Evolutionary conservation across 2,888 invertebrate genomes (phyloP).

Genomic region (Polylopha cassiicola): DNA sequence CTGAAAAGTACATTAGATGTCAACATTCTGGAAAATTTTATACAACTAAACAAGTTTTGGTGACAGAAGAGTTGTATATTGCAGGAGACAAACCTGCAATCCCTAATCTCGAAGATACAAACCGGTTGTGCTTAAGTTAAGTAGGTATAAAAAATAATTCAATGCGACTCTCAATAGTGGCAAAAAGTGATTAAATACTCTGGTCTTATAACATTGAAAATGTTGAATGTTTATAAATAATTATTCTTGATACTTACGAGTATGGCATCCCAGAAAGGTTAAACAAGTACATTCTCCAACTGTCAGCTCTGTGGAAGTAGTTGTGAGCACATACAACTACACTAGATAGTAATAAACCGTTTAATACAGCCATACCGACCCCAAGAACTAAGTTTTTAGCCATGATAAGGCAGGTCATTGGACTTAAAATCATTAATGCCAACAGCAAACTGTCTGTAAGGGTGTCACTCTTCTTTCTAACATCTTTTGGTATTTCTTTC

Average conservation of each 20-base stretch:
- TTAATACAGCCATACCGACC: constrained; percentile 38
- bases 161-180: too few relatives aligned
- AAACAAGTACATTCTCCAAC: constrained; percentile 88
- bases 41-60: constrained; percentile 3
- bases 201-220: too few relatives aligned
- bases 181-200: too few relatives aligned
- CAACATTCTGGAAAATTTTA: background rate
- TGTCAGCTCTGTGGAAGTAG: constrained; percentile 87
- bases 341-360: constrained; percentile 45
- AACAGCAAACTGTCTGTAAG: constrained; percentile 48
- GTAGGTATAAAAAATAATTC: too few relatives aligned
- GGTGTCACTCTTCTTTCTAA: constrained; percentile 50
- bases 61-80: background rate
- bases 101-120: too few relatives aligned
- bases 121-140: too few relatives aligned
- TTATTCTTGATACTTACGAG: constrained; percentile 58
- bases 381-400: constrained; percentile 43
- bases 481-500: constrained; percentile 64
- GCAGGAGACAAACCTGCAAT: background rate
- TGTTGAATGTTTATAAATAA: too few relatives aligned
- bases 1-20: constrained; percentile 52
- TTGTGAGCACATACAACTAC: constrained; percentile 83
- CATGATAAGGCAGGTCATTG: constrained; percentile 51
- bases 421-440: constrained; percentile 40
- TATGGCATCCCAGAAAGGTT: constrained; percentile 82